phyloP scores from a whole-genome alignment of 1,140 invertebrate genomes.

The Schlechtendalia chinensis region DNA sequence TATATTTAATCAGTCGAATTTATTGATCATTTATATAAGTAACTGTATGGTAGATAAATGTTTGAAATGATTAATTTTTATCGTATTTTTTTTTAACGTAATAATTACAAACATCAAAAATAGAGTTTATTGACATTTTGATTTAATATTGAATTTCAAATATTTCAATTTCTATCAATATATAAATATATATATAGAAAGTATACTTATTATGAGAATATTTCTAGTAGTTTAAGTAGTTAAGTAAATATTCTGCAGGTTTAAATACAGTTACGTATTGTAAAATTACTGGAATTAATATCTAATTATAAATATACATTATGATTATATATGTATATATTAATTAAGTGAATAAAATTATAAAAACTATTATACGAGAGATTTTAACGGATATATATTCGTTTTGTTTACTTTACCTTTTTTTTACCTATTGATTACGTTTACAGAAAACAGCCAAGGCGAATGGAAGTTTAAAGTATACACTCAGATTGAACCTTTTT shows the following conservation, averaged over 20 bases:
- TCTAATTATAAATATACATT: not conserved
- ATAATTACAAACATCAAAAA: not conserved
- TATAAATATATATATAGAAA: not conserved
- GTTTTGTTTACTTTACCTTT: not conserved
- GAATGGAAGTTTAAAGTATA: not conserved
- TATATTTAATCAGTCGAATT: conserved; percentile 23
- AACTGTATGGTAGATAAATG: not conserved
- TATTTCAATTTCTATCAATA: no score
- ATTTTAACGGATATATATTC: not conserved
- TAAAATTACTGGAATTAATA: not conserved
- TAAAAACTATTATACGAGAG: no score
- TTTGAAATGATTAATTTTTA: not conserved
- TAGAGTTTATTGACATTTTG: conserved; percentile 13
- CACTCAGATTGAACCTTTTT: not conserved
- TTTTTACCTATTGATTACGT: not conserved
- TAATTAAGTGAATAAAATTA: not conserved
- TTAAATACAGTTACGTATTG: not conserved
- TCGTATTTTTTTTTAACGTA: not conserved
- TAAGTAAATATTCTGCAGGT: not conserved
- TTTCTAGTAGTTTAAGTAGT: not conserved
- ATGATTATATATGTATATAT: not conserved
- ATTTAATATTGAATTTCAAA: conserved; percentile 10
- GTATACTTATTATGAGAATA: not conserved
- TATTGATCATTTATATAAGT: conserved; percentile 22
- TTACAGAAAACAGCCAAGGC: not conserved